These are phyloP conservation scores for Campoletis sonorensis DNA, from an alignment of 1,140 invertebrate species.

Conservation along the genomic window DNA sequence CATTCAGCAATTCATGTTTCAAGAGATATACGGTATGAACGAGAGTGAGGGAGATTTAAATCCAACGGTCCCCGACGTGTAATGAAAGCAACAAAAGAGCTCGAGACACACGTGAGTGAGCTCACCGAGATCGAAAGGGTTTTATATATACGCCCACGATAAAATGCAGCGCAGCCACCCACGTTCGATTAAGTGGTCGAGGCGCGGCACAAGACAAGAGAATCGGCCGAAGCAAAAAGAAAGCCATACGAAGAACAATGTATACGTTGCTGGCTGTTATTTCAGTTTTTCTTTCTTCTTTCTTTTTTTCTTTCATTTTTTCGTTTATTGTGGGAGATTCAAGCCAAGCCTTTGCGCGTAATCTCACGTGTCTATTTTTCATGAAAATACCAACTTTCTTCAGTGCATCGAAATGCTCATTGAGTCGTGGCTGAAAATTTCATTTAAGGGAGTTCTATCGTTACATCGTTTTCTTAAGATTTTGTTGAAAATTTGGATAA, in stretches of 20 bases:
- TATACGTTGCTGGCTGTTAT: neutral
- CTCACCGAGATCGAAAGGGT: constrained; percentile 18
- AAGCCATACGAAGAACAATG: neutral
- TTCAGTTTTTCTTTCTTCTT: constrained; percentile 48
- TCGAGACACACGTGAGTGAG: constrained; percentile 30
- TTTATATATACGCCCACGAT: constrained; percentile 36
- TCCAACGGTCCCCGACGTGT: constrained; percentile 12
- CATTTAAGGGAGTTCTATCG: too few relatives aligned
- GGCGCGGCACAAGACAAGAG: constrained; percentile 22
- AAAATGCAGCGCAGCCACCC: constrained; percentile 27
- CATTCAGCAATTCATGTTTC: neutral
- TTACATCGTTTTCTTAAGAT: too few relatives aligned
- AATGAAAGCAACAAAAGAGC: constrained; percentile 23
- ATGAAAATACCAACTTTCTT: too few relatives aligned
- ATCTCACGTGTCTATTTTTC: too few relatives aligned
- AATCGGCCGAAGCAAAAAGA: neutral
- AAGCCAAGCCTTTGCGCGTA: neutral
- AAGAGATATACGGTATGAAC: neutral
- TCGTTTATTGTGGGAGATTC: too few relatives aligned
- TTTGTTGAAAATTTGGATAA: too few relatives aligned
- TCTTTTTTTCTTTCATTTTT: constrained; percentile 54
- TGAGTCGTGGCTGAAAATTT: neutral
- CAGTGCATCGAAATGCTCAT: neutral
- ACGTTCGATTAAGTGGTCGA: constrained; percentile 44
- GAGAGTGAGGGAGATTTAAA: constrained; percentile 14